Evolutionary conservation across 2,888 invertebrate genomes (phyloP), one percentile per base, ranked within the genome.

Genomic region (Pandemis corylana): DNA sequence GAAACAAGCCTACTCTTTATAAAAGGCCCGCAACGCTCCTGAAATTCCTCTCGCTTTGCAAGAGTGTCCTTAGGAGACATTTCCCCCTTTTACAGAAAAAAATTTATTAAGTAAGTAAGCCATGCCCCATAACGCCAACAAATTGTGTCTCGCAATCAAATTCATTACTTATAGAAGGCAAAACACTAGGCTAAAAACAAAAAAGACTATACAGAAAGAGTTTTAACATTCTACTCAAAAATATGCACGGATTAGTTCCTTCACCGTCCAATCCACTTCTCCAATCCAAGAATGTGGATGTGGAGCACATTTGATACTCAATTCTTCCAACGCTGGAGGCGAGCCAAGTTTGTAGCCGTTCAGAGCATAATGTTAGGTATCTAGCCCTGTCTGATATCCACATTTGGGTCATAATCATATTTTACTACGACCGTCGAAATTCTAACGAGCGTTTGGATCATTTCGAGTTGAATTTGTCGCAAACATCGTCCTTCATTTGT

Each of bases 351-450:
- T 78, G 77, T 77, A 78, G 79, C 80, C 78, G 78, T 76, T 78
- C 74, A 51, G 65, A 77, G 80, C 82, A 83, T 85, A 85, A 85
- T 80, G 85, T 82, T 83, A 81, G 83, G 80, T 84, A 83, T 80
- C 82, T 81, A 83, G 79, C 77, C 82, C 77, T 80, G 81, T 81
- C 85, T 83, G 84, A 85, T 83, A 83, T 83, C 78, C 83, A 82
- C 83, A 88, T 88, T 88, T 86, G 80, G 87, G 87, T 88, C 88
- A 86, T 85, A 88, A 86, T 87, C 84, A 86, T 87, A 87, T 87
- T 88, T 87, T 87, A 86, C 71, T 78, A 80, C 77, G 77, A 42
- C 77, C 77, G 82, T 80, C 81, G 80, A 80, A 83, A 81, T 69
- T 73, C 75, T 77, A 76, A 75, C 80, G 79, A 80, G 77, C 73